Percentiles rank a stretch among this genome's conserved stretches.
These are phyloP conservation scores for Pterobdella sp. DNA, from an alignment of 2,888 invertebrate genomes.

Conservation along the genomic window DNA sequence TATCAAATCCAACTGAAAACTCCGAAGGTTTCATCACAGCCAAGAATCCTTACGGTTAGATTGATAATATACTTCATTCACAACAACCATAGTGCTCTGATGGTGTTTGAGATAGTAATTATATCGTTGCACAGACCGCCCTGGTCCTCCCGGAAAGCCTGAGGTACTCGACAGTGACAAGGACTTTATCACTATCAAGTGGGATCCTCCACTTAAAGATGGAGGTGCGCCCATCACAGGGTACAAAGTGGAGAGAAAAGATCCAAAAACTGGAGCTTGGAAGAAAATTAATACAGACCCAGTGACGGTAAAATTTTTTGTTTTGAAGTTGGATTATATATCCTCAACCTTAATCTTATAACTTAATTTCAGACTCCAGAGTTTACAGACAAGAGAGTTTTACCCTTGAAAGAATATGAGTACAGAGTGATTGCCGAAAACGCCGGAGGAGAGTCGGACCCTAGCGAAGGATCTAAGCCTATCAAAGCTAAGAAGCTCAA, in stretches of 20 bases:
- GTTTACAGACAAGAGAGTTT: conserved; percentile 62
- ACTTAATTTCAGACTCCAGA: conserved; percentile 37
- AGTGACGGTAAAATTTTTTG: conserved; percentile 25
- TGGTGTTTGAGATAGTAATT: background rate
- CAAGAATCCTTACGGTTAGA: conserved; percentile 85
- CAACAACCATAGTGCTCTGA: too few species aligned
- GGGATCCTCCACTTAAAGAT: conserved; percentile 72
- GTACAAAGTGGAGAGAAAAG: conserved; percentile 55
- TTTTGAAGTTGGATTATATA: background rate
- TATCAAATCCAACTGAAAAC: conserved; percentile 79
- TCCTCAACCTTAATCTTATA: background rate
- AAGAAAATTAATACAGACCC: conserved; percentile 50
- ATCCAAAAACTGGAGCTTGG: conserved; percentile 80
- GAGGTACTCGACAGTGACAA: conserved; percentile 83
- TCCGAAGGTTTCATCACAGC: conserved; percentile 75
- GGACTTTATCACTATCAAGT: conserved; percentile 82
- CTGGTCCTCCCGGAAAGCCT: conserved; percentile 71
- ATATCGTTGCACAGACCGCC: conserved; percentile 28
- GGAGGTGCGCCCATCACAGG: conserved; percentile 91
- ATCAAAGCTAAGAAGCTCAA: conserved; percentile 50
- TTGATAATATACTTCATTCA: conserved; percentile 13
- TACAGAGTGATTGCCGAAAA: conserved; percentile 53
- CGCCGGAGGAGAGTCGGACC: conserved; percentile 51
- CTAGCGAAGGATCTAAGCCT: conserved; percentile 45
- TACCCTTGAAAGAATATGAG: conserved; percentile 59